Evolutionary conservation across 2,797 vertebrate genomes (phyloP).

Genomic region (Tokudaia tokunoshimensis): DNA sequence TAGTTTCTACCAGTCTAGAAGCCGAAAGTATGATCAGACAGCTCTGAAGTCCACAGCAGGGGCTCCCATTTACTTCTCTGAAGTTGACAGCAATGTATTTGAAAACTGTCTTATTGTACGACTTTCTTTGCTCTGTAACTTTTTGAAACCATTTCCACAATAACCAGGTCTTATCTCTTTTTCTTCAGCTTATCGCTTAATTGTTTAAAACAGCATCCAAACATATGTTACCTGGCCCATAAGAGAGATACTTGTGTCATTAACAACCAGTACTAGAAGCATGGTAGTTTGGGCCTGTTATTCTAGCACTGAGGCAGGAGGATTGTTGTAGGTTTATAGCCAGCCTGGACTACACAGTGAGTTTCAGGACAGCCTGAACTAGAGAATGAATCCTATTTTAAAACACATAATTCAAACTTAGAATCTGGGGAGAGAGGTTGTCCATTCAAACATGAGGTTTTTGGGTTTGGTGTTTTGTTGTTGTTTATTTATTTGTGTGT

Average conservation of each 20-base stretch:
- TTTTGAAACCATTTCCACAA: background rate
- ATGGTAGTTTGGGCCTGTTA: background rate
- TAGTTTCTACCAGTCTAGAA: background rate
- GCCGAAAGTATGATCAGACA: background rate
- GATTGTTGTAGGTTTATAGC: background rate
- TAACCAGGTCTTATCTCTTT: background rate
- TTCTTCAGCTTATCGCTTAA: constrained; percentile 29
- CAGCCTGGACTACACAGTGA: background rate
- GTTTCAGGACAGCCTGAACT: background rate
- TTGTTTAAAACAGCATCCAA: constrained; percentile 36
- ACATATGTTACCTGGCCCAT: background rate
- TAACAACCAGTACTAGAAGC: background rate
- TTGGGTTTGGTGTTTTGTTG: background rate
- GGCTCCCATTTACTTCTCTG: background rate
- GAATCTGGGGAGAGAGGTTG: background rate
- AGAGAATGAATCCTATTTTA: background rate
- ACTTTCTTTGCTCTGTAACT: background rate
- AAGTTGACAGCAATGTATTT: background rate
- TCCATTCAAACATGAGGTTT: background rate
- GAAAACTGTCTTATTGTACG: background rate
- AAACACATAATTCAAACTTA: background rate
- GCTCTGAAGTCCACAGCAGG: background rate
- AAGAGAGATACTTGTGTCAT: background rate
- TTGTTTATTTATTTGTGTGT: background rate
- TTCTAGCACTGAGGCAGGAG: background rate